A percentile compares a stretch with the other conserved stretches of the same genome.
Conservation (phyloP, 1,140 invertebrate genomes). For the Brachystomella parvula region DNA sequence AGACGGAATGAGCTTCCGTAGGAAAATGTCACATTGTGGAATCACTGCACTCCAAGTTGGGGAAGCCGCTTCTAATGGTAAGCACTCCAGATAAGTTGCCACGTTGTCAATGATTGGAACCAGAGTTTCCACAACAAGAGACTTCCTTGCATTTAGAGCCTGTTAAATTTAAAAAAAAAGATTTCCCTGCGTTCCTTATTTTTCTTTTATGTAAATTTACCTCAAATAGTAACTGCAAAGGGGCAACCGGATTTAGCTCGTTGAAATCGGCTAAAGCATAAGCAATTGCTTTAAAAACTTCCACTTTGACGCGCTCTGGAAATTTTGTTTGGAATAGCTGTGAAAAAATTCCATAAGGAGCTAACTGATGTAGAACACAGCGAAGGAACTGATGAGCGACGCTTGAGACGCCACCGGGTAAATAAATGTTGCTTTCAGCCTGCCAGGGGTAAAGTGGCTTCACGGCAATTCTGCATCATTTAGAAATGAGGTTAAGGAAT, state of each 20-base stretch:
- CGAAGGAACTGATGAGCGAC: slow-evolving; percentile 94
- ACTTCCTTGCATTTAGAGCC: slow-evolving; percentile 80
- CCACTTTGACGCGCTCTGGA: slow-evolving; percentile 59
- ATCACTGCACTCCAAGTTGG: slow-evolving; percentile 66
- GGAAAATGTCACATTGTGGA: slow-evolving; percentile 69
- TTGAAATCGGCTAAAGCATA: slow-evolving; percentile 91
- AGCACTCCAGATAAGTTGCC: slow-evolving; percentile 82
- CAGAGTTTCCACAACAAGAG: slow-evolving; percentile 65
- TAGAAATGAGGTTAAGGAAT: not conserved
- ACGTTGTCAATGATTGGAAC: slow-evolving; percentile 76
- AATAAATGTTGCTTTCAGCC: slow-evolving; percentile 72
- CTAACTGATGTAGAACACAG: slow-evolving; percentile 90
- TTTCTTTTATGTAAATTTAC: slow-evolving; percentile 45
- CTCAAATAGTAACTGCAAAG: slow-evolving; percentile 83
- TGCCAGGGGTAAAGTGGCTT: slow-evolving; percentile 82
- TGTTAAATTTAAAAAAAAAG: slow-evolving; percentile 42
- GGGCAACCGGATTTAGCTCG: slow-evolving; percentile 89
- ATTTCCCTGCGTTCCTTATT: slow-evolving; percentile 14
- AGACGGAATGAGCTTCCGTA: slow-evolving; percentile 60
- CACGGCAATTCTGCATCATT: slow-evolving; percentile 55
- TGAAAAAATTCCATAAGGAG: slow-evolving; percentile 89
- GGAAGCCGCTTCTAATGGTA: slow-evolving; percentile 69
- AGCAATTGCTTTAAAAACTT: slow-evolving; percentile 89
- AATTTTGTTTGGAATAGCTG: slow-evolving; percentile 90
- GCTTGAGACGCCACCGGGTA: slow-evolving; percentile 80